A percentile compares a stretch with the other conserved stretches of the same genome.
These are phyloP conservation scores for Anoura caudifer DNA, from an alignment of 2,113 vertebrate species.

Conservation along the genomic window DNA sequence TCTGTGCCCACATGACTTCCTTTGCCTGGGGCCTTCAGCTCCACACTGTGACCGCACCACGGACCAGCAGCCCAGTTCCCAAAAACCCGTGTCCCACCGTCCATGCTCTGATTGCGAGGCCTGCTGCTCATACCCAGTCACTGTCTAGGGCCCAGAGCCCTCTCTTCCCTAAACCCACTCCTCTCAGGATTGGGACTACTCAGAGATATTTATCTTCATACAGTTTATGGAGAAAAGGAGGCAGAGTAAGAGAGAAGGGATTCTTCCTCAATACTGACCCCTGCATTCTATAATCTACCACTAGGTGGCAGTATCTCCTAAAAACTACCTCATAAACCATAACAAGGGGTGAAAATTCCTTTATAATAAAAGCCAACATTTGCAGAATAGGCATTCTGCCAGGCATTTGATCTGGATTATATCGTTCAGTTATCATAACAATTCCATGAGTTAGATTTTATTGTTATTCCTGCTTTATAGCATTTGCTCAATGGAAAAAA, in stretches of 20 bases:
- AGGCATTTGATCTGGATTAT: neutral
- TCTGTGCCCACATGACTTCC: neutral
- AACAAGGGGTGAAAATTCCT: neutral
- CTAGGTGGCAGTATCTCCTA: constrained; percentile 23
- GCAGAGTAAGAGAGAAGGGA: neutral
- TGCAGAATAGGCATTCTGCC: neutral
- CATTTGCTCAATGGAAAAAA: neutral
- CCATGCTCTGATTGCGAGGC: neutral
- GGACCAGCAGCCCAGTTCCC: neutral
- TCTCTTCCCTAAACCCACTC: neutral
- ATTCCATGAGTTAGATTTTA: neutral
- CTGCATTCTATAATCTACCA: neutral
- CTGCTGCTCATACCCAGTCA: neutral
- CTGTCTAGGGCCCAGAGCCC: neutral
- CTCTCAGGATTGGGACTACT: neutral
- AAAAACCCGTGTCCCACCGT: neutral
- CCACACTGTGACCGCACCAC: neutral
- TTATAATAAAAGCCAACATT: neutral
- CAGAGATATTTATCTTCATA: neutral
- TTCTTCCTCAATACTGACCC: neutral
- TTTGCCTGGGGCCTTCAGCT: neutral
- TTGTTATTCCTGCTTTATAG: neutral
- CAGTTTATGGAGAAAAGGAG: neutral
- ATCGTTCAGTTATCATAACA: neutral
- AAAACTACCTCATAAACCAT: neutral